phyloP scores from a whole-genome alignment of 2,797 vertebrate genomes.

The Macrochelys suwanniensis region DNA sequence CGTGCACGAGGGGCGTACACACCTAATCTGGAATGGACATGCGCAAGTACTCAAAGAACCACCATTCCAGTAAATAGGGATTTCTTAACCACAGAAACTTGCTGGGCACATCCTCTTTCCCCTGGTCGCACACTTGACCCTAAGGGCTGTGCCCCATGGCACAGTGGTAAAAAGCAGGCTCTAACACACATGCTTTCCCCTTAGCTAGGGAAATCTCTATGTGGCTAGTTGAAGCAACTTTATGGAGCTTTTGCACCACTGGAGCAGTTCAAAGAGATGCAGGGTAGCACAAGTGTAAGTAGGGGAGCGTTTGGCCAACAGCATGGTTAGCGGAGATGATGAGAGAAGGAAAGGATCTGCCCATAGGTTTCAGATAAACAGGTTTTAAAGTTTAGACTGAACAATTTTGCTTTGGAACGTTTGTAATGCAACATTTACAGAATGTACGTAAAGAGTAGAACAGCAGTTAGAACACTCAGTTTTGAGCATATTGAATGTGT shows the following conservation, averaged over 20 bases:
- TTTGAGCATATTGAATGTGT: too few relatives aligned
- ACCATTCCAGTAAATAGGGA: neutral
- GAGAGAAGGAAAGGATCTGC: neutral
- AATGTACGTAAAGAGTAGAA: neutral
- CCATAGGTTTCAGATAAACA: slow-evolving; percentile 9
- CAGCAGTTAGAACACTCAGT: neutral
- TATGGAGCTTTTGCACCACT: neutral
- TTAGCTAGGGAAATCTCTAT: neutral
- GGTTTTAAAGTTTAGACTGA: neutral
- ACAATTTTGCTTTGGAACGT: neutral
- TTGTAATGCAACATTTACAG: neutral
- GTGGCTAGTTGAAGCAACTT: neutral
- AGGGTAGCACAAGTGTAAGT: neutral
- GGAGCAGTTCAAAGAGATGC: neutral
- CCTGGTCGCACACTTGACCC: neutral
- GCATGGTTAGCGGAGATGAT: neutral
- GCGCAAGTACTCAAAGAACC: neutral
- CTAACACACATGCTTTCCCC: neutral
- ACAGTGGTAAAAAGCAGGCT: rapidly evolving
- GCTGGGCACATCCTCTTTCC: neutral
- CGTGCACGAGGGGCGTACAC: neutral
- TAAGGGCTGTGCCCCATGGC: neutral
- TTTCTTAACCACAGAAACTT: neutral
- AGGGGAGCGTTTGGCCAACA: rapidly evolving
- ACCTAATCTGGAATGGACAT: neutral